Base-by-base conservation (phyloP, 2,888 invertebrate genomes). In the Tubulanus polymorphus region DNA sequence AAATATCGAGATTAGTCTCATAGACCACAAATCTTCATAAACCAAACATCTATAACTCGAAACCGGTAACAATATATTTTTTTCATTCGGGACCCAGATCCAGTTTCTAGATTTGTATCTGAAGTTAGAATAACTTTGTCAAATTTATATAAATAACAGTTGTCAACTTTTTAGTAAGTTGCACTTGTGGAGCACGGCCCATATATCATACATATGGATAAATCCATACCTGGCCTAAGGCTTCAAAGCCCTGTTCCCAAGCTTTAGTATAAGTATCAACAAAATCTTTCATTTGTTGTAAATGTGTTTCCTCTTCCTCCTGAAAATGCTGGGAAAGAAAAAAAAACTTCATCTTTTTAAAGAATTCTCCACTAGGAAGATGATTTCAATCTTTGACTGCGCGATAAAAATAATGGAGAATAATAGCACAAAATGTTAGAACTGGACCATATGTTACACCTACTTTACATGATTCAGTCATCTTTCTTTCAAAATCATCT, bases 231-330 rank as follows among this genome's bases (percentile, higher is more conserved):
- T 90, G 89, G 37, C 93, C 93, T 80, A 93, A 88, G 74, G 91
- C 86, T 69, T 90, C 90, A 80, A 93, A 92, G 75, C 92, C 91
- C 73, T 88, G 88, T 73, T 93, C 91, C 67, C 75, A 70, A 15
- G 76, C 71, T 56, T 70, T 74, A 51, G 90, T 87, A 79, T 93
- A 95, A 3, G 87, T 87, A 70, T 89, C 90, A 37, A 95, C 84
- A 84, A 95, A 95, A 71, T 93, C 91, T 76, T 93, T 93, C 93
- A 96, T 94, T 78, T 93, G 92, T 67, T 88, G 88, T 65, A 95
- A 81, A 81, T 95, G 94, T 55, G 88, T 87, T 73, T 93, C 91
- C 80, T 96, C 95, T 25, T 94, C 87, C 79, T 91, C 92, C 84
- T 96, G 95, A 77, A 95, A 96, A 77, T 91, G 57, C 65, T 68